Evolutionary conservation across 64 coral and sea anemone species (phyloP), one percentile per base, ranked within the genome.

Genomic region (Montipora cactus): DNA sequence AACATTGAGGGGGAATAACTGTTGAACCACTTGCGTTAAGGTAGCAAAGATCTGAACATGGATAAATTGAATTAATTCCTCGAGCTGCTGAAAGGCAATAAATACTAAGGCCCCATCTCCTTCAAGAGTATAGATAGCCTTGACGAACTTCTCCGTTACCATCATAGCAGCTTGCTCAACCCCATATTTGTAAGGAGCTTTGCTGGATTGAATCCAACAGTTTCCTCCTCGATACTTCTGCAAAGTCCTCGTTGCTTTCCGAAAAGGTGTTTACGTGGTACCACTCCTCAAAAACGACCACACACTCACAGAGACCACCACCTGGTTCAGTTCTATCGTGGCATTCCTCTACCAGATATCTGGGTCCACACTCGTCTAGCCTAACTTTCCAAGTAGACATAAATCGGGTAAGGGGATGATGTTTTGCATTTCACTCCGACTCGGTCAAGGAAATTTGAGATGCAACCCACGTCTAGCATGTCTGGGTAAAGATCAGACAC

Each of bases 271-370:
- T 45, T 15, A 78, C 76, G 18, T 78, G 76, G 13, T 10, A 4
- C 76, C 76, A 78, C 76, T n/a, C 76, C 18, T 78, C 76, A 51
- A 11, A 78, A 11, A 78, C 76, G 37, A 47, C n/a, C 76, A 51
- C 76, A 79, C 49, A 37, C 76, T 5, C 21, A 79, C 18, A 79
- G 76, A 79, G 28, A 28, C 28, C 28, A 79, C 76, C 76, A 79
- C 15, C 76, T 45, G 5, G 76, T 79, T 51, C 20, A 79, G 21
- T 79, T 79, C 20, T 79, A 79, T 23, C 76, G 76, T 79, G 76
- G 76, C 76, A 79, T 79, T 4, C 7, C 18, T 51, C n/a, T 79
- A 16, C 21, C 76, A 23, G 76, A 1, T 7, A 13, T 19, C 12
- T 79, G 13, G 14, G 22, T 44, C 9, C 10, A 79, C 37, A 79